Conservation (phyloP, 2,113 vertebrate genomes). For the Aix galericulata region DNA sequence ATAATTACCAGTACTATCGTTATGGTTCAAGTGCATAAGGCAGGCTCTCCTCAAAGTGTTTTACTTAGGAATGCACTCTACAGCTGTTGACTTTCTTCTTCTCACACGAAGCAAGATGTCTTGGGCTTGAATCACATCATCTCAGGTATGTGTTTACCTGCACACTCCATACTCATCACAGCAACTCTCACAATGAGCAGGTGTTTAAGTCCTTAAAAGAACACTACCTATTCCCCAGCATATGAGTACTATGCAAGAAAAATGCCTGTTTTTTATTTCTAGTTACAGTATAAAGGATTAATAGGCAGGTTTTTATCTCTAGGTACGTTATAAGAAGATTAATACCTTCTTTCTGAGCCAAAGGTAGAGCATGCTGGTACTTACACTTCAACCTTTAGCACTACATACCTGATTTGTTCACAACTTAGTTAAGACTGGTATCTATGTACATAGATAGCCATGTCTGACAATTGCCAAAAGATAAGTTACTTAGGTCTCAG, state of each 20-base stretch:
- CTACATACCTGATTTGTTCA: not conserved
- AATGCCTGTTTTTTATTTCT: not conserved
- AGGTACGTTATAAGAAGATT: not conserved
- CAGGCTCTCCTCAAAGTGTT: not conserved
- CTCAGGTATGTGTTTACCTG: fast-evolving
- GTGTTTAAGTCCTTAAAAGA: not conserved
- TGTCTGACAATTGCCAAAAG: not conserved
- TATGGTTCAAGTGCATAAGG: not conserved
- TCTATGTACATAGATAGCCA: not conserved
- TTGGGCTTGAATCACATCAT: not conserved
- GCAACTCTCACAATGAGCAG: not conserved
- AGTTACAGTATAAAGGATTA: not conserved
- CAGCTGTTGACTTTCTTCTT: not conserved
- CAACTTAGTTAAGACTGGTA: not conserved
- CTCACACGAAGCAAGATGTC: not conserved
- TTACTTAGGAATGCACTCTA: not conserved
- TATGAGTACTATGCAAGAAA: not conserved
- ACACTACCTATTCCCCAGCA: not conserved
- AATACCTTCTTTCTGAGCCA: not conserved
- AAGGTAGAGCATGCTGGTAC: fast-evolving
- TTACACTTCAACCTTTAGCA: slow-evolving; percentile 17
- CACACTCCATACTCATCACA: not conserved
- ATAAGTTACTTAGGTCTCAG: not conserved
- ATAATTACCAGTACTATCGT: not conserved
- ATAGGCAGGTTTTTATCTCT: not conserved